Evolutionary conservation across 1,140 invertebrate genomes (phyloP), one percentile per base, ranked within the genome.

Genomic region (Mylabris phalerata): DNA sequence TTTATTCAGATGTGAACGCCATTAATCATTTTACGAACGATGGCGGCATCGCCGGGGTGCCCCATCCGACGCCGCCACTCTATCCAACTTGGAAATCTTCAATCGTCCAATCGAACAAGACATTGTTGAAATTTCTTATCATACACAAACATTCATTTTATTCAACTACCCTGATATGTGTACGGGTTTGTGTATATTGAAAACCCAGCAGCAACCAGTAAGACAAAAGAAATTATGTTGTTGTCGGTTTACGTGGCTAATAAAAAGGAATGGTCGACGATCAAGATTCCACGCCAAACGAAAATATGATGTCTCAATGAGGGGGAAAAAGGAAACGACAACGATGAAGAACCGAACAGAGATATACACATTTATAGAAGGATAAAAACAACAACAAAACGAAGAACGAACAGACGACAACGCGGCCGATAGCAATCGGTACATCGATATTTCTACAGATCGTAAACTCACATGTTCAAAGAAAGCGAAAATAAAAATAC

Each of bases 231-330:
- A 54, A 54, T 54, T 54, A 54, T 54, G 51, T 54, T 54, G 51
- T 54, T 54, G 42, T 32, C 32, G 32, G 42, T 54, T 54, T 54
- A 46, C 51, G 51, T 46, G 51, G 51, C 42, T 54, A 54, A 54
- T 45, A 54, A 54, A 54, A 54, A 54, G 50, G 51, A 32, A 54
- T 45, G 43, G 25, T 54, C 42, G 51, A 38, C 41, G 38, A 52
- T 57, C 46, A 57, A 57, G 48, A 57, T 49, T 48, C 48, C 55
- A 24, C 50, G 32, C 42, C 45, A 60, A 51, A 44, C 32, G 48
- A 62, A 61, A 58, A 59, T 62, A 62, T 62, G 60, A 62, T 46
- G 50, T 57, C 56, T 62, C 50, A 62, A 62, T 62, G 59, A 62
- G 59, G 7, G 7, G 7, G 4, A 32, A 32, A 32, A 32, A 32